Conservation (phyloP, 2,888 invertebrate genomes). For the Steromphala cineraria region DNA sequence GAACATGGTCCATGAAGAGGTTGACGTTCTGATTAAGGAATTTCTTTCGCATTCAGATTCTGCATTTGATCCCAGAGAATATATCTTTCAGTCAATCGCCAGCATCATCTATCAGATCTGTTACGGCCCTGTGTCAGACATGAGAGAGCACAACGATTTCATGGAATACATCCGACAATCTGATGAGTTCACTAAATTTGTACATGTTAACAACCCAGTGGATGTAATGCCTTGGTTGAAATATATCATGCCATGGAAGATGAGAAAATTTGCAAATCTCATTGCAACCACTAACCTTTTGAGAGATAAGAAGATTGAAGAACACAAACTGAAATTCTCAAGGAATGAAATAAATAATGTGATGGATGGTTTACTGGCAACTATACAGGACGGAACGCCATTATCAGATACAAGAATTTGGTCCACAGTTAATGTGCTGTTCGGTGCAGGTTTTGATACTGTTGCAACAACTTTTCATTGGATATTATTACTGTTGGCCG, state of each 20-base stretch:
- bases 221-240: conserved; percentile 50
- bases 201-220: conserved; percentile 39
- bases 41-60: neutral
- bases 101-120: conserved; percentile 44
- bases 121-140: conserved; percentile 32
- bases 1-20: conserved; percentile 30
- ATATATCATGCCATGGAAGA: conserved; percentile 40
- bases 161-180: neutral
- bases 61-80: conserved; percentile 15
- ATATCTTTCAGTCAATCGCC: conserved; percentile 9
- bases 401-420: no score
- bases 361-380: conserved; percentile 42
- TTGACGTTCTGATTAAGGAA: conserved; percentile 7
- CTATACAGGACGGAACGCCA: neutral
- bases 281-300: neutral
- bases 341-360: conserved; percentile 41
- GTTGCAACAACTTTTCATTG: conserved; percentile 45
- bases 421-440: conserved; percentile 35
- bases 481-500: conserved; percentile 45
- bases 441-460: conserved; percentile 57
- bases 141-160: conserved; percentile 31
- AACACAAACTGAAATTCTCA: conserved; percentile 39
- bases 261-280: no score
- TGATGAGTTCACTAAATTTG: conserved; percentile 29
- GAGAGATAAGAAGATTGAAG: conserved; percentile 21